Conservation (phyloP, 2,888 invertebrate genomes). For the Onthophagus sagittarius region DNA sequence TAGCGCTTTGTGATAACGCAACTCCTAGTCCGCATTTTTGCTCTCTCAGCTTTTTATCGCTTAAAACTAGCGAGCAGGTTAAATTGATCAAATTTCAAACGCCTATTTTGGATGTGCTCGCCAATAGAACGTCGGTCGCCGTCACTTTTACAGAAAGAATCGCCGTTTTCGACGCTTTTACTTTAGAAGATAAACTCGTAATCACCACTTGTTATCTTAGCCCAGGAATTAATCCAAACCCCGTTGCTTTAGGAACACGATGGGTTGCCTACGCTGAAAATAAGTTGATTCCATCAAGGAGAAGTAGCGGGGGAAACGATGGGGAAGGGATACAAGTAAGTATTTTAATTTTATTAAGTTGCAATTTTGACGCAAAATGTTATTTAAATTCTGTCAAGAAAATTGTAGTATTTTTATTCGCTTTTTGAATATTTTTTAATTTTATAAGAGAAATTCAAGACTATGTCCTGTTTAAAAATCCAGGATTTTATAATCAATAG, state of each 20-base stretch:
- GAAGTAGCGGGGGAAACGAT: conserved; percentile 81
- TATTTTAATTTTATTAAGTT: conserved; percentile 1
- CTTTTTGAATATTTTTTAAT: too few species aligned
- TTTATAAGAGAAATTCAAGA: too few species aligned
- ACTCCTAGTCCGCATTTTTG: conserved; percentile 74
- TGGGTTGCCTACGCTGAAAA: conserved; percentile 87
- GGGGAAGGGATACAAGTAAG: conserved; percentile 52
- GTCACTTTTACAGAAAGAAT: conserved; percentile 87
- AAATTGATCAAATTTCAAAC: conserved; percentile 92
- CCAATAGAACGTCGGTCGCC: conserved; percentile 84
- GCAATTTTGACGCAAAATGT: too few species aligned
- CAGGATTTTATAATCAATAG: too few species aligned
- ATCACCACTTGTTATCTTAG: conserved; percentile 88
- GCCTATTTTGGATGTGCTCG: conserved; percentile 79
- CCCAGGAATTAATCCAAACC: conserved; percentile 76
- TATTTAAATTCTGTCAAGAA: too few species aligned
- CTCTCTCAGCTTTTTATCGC: conserved; percentile 79
- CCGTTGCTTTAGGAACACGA: conserved; percentile 80
- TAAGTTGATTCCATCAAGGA: conserved; percentile 70
- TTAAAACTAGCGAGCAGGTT: conserved; percentile 75
- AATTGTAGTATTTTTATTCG: too few species aligned
- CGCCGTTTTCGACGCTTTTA: conserved; percentile 86
- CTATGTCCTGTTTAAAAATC: too few species aligned
- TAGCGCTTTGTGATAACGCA: conserved; percentile 85
- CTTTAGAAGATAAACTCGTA: conserved; percentile 79